Base-by-base conservation (phyloP, 2,113 vertebrate species). In the Bubo bubo region DNA sequence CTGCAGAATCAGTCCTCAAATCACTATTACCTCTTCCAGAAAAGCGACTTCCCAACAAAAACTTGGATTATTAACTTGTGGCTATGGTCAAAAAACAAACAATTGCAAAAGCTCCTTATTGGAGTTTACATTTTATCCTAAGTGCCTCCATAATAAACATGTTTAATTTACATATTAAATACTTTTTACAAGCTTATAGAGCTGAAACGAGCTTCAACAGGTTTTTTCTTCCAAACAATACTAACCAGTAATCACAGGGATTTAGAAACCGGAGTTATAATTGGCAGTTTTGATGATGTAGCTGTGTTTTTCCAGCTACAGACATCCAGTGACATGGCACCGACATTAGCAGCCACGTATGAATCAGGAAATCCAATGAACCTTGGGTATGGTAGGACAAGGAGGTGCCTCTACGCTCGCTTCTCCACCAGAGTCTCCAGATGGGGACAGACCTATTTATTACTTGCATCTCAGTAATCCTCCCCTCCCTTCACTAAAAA, bases 341-440 rank as follows among this genome's bases (percentile, higher is more conserved):
- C 0, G 0, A 50, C 72, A 23, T 9, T 2, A 4, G 1, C 37
- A 73, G 88, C 67, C 43, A 34, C 0, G 1, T 1, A 30, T 19
- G 60, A 84, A 39, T 1, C 0, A 0, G 70, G 80, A 84, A 86
- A 70, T 23, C 12, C 55, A 37, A 11, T 0, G 0, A 66, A 55
- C 23, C 28, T 60, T 3, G 5, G 39, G 9, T 35, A 49, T 2
- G 15, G 56, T 3, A 37, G 76, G 56, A 63, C 21, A 34, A 59
- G 45, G 23, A 88, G 34, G 3, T 17, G 58, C 28, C 68, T 75
- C 56, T 19, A 47, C 0, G 2, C 20, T 56, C 0, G 0, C 20
- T 45, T 37, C 62, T 49, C 34, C 41, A 30, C 8, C 45, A 11
- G 1, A 20, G 32, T 8, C 64, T 55, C 34, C 0, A 32, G 8